Conservation (phyloP, 2,888 invertebrate species). For the Celastrina argiolus region DNA sequence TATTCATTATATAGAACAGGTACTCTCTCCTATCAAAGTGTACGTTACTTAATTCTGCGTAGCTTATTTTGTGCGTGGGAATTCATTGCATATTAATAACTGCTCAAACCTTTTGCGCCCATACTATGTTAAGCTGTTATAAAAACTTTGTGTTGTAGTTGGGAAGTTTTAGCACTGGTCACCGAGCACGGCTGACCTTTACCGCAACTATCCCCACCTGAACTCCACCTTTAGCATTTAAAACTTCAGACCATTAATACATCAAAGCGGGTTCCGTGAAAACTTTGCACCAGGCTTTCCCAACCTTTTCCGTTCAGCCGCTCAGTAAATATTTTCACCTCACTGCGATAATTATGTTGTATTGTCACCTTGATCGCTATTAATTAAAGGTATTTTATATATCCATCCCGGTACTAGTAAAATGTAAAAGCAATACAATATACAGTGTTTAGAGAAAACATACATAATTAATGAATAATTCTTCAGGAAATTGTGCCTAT, state of each 20-base stretch:
- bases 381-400: no score
- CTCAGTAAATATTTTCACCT: neutral
- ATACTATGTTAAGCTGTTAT: neutral
- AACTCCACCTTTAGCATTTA: constrained; percentile 7
- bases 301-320: neutral
- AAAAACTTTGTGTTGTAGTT: neutral
- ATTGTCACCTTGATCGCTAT: no score
- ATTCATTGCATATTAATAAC: neutral
- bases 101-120: neutral
- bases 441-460: no score
- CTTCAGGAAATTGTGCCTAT: no score
- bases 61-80: neutral
- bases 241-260: neutral
- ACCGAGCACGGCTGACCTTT: constrained; percentile 8
- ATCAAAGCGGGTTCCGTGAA: neutral
- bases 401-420: no score
- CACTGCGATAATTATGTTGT: neutral
- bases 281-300: neutral
- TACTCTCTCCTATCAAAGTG: neutral
- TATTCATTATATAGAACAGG: no score
- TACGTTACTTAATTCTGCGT: neutral
- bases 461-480: no score
- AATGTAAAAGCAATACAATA: no score
- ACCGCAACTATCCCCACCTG: neutral
- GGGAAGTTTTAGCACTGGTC: neutral